Percentiles rank a stretch among this genome's conserved stretches.
Evolutionary conservation across 92 coral and sea anemone genomes (phyloP).

Genomic region (Porites lobata): DNA sequence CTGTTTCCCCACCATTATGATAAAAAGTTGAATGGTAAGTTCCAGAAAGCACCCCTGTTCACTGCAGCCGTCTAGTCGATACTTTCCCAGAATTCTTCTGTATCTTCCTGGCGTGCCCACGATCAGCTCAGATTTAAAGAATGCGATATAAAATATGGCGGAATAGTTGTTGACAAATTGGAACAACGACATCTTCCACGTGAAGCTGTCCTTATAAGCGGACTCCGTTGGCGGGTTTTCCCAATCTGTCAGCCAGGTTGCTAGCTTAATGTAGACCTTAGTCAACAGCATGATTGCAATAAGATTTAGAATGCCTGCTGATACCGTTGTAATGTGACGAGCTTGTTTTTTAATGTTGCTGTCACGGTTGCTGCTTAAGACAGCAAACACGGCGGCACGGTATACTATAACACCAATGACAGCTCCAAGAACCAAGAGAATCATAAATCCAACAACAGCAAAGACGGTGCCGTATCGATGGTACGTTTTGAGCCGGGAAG

Average conservation of each 20-base stretch:
- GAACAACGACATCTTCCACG: conserved; percentile 92
- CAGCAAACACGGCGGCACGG: conserved; percentile 94
- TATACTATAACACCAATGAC: conserved; percentile 92
- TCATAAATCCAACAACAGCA: conserved; percentile 85
- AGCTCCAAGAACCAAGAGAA: conserved; percentile 84
- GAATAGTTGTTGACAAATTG: conserved; percentile 98
- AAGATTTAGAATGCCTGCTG: conserved; percentile 90
- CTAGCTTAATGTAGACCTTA: conserved; percentile 82
- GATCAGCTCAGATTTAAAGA: conserved; percentile 89
- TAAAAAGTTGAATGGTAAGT: conserved; percentile 88
- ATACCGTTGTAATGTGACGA: conserved; percentile 81
- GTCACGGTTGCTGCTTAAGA: conserved; percentile 74
- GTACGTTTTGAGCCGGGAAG: conserved; percentile 75
- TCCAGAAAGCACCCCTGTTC: conserved; percentile 96
- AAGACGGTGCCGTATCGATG: conserved; percentile 85
- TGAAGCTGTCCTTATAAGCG: conserved; percentile 93
- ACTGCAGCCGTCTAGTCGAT: conserved; percentile 92
- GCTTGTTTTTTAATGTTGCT: conserved; percentile 68
- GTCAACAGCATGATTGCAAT: conserved; percentile 84
- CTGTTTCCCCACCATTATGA: conserved; percentile 98
- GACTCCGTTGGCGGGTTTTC: conserved; percentile 95
- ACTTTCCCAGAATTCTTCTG: conserved; percentile 71
- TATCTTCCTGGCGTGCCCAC: conserved; percentile 91
- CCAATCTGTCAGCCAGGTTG: conserved; percentile 95
- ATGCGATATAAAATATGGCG: conserved; percentile 94